phyloP scores from a whole-genome alignment of 2,888 invertebrate species.

The Pandemis cinnamomeana region DNA sequence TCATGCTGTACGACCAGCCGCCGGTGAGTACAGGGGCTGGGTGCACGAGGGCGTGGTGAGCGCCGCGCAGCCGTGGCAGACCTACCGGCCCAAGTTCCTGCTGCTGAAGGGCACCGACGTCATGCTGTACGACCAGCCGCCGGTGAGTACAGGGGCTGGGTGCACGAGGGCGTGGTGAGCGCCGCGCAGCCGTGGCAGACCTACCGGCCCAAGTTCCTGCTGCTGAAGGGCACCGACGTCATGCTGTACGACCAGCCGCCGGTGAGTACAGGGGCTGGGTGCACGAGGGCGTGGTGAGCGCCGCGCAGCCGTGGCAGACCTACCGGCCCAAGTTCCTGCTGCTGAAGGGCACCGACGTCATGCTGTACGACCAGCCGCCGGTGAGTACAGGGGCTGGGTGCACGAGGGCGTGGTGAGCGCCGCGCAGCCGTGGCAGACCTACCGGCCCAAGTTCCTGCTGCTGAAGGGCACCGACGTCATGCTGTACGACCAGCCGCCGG shows the following conservation, averaged over 20 bases:
- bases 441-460: conserved; percentile 96
- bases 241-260: conserved; percentile 97
- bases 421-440: conserved; percentile 95
- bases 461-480: conserved; percentile 97
- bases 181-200: conserved; percentile 95
- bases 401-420: conserved; percentile 95
- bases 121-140: conserved; percentile 96
- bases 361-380: conserved; percentile 97
- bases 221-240: conserved; percentile 97
- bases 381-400: conserved; percentile 99
- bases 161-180: conserved; percentile 94
- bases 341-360: conserved; percentile 96
- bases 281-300: conserved; percentile 94
- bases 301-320: conserved; percentile 94
- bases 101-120: conserved; percentile 97
- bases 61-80: conserved; percentile 94
- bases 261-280: conserved; percentile 99
- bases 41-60: conserved; percentile 95
- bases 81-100: conserved; percentile 96
- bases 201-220: conserved; percentile 96
- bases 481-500: conserved; percentile 97
- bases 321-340: conserved; percentile 97
- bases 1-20: conserved; percentile 96
- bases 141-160: conserved; percentile 99
- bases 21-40: conserved; percentile 99